Percentiles rank a stretch among this genome's conserved stretches.
These are phyloP conservation scores for Penaeus indicus DNA, from an alignment of 1,140 invertebrate species.

Conservation along the genomic window DNA sequence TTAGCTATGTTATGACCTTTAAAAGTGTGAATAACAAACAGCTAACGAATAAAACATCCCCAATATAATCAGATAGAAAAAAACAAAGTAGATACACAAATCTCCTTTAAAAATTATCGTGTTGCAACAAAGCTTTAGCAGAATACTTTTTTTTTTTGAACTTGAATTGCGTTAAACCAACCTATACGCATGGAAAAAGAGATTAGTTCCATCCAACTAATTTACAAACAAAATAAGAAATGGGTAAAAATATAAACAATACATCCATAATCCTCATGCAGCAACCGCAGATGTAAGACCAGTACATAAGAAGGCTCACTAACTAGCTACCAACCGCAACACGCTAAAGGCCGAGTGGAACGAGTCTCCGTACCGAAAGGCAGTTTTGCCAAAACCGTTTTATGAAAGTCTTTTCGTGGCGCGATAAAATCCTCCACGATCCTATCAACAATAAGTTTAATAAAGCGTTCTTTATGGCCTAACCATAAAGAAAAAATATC, in stretches of 20 bases:
- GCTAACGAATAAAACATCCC: slow-evolving; percentile 42
- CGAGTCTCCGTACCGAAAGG: slow-evolving; percentile 22
- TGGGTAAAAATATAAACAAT: slow-evolving; percentile 52
- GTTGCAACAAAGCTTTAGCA: not conserved
- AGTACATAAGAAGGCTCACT: slow-evolving; percentile 58
- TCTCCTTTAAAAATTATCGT: slow-evolving; percentile 55
- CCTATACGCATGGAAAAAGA: too few relatives aligned
- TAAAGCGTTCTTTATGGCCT: too few relatives aligned
- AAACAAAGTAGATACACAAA: slow-evolving; percentile 59
- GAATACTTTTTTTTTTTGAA: not conserved
- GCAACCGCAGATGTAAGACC: slow-evolving; percentile 56
- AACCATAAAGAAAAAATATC: too few relatives aligned
- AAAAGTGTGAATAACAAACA: slow-evolving; percentile 59
- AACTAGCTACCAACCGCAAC: slow-evolving; percentile 60
- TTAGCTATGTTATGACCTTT: slow-evolving; percentile 36
- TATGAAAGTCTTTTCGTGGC: not conserved
- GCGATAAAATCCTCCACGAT: not conserved
- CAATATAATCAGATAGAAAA: slow-evolving; percentile 49
- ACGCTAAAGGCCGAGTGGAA: slow-evolving; percentile 27
- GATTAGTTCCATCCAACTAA: not conserved
- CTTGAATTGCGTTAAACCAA: not conserved
- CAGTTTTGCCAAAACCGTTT: slow-evolving; percentile 9
- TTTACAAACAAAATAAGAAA: not conserved
- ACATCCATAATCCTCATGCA: slow-evolving; percentile 58
- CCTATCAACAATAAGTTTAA: too few relatives aligned